Percentiles rank a stretch among this genome's conserved stretches.
Conservation (phyloP, 1,140 invertebrate species). For the Platorchestia sp. region DNA sequence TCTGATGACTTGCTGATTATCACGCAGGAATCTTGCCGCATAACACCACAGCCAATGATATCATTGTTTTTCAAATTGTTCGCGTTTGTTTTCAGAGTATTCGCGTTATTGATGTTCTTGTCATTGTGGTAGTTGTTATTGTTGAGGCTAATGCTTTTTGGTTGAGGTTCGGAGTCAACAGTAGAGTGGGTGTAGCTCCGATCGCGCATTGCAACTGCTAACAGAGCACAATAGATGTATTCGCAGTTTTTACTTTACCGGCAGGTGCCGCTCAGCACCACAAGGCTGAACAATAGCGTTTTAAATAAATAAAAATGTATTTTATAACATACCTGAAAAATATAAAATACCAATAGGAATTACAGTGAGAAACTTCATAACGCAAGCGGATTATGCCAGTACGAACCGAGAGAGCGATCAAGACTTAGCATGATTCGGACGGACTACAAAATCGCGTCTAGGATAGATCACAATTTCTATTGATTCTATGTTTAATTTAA, state of each 20-base stretch:
- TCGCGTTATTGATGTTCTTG: slow-evolving; percentile 35
- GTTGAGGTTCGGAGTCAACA: slow-evolving; percentile 4
- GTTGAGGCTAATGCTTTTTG: slow-evolving; percentile 56
- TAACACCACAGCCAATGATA: neutral
- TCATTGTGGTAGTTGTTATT: slow-evolving; percentile 46
- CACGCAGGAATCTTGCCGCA: neutral
- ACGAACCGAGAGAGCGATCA: neutral
- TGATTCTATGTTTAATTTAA: neutral
- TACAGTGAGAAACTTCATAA: neutral
- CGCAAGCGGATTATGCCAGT: too few species aligned
- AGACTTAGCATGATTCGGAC: neutral
- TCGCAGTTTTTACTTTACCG: neutral
- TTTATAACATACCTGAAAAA: neutral
- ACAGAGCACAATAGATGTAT: neutral
- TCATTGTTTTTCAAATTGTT: neutral
- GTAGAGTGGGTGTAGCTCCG: slow-evolving; percentile 58
- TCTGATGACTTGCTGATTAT: neutral
- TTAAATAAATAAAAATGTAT: neutral
- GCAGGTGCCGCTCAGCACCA: neutral
- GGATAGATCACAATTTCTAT: neutral
- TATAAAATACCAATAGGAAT: neutral
- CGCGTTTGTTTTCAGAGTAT: neutral
- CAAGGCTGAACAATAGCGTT: neutral
- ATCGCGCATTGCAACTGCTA: slow-evolving; percentile 58
- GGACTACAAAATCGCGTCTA: neutral